Conservation (phyloP, 1,140 invertebrate species). For the Harlomillsia oculata region DNA sequence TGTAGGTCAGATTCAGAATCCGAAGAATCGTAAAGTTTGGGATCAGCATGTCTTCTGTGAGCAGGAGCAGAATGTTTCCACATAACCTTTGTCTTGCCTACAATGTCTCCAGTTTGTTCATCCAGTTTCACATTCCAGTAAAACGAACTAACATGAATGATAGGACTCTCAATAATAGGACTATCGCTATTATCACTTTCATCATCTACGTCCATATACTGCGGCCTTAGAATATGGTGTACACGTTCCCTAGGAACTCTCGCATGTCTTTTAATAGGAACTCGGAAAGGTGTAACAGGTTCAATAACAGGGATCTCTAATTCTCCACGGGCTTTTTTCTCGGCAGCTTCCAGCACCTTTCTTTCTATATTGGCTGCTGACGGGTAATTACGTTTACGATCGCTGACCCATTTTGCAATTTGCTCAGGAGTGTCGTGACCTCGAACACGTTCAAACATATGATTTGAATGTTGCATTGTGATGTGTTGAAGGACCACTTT, state of each 20-base stretch:
- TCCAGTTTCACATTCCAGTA: too few relatives aligned
- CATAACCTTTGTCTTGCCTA: slow-evolving; percentile 4
- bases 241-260: neutral
- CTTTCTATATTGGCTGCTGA: slow-evolving; percentile 51
- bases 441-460: slow-evolving; percentile 63
- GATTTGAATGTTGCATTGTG: slow-evolving; percentile 65
- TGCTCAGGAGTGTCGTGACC: slow-evolving; percentile 64
- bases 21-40: too few relatives aligned
- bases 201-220: too few relatives aligned
- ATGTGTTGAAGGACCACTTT: slow-evolving; percentile 68
- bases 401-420: slow-evolving; percentile 67
- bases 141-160: too few relatives aligned
- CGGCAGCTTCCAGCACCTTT: slow-evolving; percentile 51
- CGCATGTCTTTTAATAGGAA: slow-evolving; percentile 20
- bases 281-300: too few relatives aligned
- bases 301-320: too few relatives aligned
- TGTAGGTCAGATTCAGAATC: too few relatives aligned
- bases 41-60: too few relatives aligned
- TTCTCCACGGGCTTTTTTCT: slow-evolving; percentile 48
- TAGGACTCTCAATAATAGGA: neutral
- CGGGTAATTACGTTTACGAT: slow-evolving; percentile 50
- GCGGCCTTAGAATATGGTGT: neutral
- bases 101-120: too few relatives aligned
- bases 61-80: too few relatives aligned
- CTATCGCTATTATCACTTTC: neutral